A percentile compares a stretch with the other conserved stretches of the same genome.
Evolutionary conservation across 2,797 vertebrate species (phyloP).

Genomic region (Chrysocyon brachyurus): DNA sequence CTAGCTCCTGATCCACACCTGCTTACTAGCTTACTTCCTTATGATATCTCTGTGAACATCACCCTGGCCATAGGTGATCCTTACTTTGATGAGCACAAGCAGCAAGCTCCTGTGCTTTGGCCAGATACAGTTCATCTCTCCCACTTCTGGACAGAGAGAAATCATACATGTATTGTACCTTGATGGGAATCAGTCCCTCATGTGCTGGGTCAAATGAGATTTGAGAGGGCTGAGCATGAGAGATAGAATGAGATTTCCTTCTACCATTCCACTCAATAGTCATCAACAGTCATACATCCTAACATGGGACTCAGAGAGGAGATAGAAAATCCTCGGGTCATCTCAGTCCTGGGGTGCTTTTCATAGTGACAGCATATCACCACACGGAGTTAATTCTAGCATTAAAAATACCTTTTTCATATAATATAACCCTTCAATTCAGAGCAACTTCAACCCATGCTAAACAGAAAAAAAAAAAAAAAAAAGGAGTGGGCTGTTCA

Average conservation of each 20-base stretch:
- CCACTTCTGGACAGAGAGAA: not conserved
- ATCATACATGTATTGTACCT: not conserved
- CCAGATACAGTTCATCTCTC: not conserved
- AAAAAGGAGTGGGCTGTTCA: not conserved
- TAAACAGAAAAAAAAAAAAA: constrained; percentile 31
- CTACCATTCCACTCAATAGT: not conserved
- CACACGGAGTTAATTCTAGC: constrained; percentile 28
- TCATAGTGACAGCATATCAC: not conserved
- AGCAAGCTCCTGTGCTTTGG: not conserved
- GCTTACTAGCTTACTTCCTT: not conserved
- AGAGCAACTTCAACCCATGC: constrained; percentile 23
- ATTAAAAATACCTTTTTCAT: constrained; percentile 58
- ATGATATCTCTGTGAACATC: not conserved
- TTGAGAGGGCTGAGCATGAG: not conserved
- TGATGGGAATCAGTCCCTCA: not conserved
- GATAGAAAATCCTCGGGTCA: not conserved
- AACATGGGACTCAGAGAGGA: not conserved
- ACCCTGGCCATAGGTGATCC: not conserved
- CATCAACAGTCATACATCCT: not conserved
- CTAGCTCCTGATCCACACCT: not conserved
- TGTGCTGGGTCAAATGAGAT: not conserved
- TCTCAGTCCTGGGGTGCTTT: not conserved
- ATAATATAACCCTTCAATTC: constrained; percentile 5
- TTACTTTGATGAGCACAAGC: not conserved
- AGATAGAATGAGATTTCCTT: not conserved